A percentile compares a stretch with the other conserved stretches of the same genome.
phyloP scores from a whole-genome alignment of 2,113 vertebrate species.

The Pomatorhinus ruficollis region DNA sequence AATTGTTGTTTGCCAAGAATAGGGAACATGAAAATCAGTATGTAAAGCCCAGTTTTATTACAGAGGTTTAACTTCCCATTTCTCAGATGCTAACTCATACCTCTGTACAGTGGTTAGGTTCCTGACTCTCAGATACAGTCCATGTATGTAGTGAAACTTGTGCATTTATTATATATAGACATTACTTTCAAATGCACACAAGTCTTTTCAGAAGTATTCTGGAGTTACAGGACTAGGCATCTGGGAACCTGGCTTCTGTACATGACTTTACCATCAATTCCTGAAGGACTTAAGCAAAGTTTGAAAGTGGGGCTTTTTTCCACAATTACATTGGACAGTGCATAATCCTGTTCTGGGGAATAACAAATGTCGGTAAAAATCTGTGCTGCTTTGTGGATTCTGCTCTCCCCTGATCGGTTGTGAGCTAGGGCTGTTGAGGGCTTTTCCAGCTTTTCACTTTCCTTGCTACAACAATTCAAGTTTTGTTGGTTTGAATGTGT shows the following conservation, averaged over 20 bases:
- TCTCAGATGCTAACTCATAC: not conserved
- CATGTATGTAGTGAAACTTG: not conserved
- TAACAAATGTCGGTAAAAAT: not conserved
- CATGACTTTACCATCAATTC: not conserved
- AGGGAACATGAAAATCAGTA: not conserved
- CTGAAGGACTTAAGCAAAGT: not conserved
- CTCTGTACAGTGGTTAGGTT: not conserved
- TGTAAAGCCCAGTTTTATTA: not conserved
- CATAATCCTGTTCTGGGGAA: not conserved
- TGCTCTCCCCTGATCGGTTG: not conserved
- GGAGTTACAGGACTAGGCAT: not conserved
- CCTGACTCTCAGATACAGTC: not conserved
- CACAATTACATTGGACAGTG: not conserved
- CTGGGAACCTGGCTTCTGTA: not conserved
- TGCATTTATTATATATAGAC: not conserved
- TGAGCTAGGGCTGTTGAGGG: not conserved
- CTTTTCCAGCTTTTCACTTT: not conserved
- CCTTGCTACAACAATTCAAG: not conserved
- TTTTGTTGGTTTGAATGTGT: not conserved
- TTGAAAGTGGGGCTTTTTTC: not conserved
- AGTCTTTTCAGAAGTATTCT: not conserved
- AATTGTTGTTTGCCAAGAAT: slow-evolving; percentile 8
- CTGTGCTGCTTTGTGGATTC: not conserved
- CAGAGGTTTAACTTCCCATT: not conserved
- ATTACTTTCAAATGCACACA: not conserved